Percentiles rank a stretch among this genome's conserved stretches.
Conservation (phyloP, 2,113 vertebrate genomes). For the Peucedramus taeniatus region DNA sequence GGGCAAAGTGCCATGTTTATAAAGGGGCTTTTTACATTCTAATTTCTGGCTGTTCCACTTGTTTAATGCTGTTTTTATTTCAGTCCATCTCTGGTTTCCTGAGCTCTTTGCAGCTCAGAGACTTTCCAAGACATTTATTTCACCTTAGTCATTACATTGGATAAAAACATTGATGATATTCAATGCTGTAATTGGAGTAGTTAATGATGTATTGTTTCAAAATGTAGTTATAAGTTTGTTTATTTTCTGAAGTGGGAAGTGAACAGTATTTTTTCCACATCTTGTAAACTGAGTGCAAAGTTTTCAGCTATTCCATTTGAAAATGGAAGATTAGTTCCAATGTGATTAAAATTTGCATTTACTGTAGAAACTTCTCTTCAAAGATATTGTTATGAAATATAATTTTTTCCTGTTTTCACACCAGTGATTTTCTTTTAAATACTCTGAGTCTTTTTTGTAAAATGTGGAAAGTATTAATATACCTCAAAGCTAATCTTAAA, state of each 20-base stretch:
- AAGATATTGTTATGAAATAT: background rate
- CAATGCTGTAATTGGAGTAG: background rate
- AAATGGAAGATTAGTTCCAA: background rate
- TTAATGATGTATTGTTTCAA: background rate
- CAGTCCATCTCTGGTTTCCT: background rate
- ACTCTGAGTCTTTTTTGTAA: background rate
- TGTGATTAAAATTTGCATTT: background rate
- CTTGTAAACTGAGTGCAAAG: background rate
- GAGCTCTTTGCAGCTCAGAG: background rate
- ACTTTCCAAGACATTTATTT: background rate
- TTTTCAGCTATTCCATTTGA: background rate
- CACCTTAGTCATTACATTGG: background rate
- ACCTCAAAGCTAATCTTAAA: background rate
- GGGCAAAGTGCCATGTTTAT: slow-evolving; percentile 22
- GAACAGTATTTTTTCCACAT: background rate
- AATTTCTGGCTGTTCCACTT: background rate
- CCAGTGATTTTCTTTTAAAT: background rate
- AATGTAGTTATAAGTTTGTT: background rate
- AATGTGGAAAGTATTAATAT: background rate
- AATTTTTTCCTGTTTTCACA: background rate
- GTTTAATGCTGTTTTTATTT: background rate
- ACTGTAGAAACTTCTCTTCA: background rate
- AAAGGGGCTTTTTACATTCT: background rate
- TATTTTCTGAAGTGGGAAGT: background rate
- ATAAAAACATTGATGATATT: background rate